Conservation (phyloP, 2,797 vertebrate genomes). For the Threskiornis aethiopicus region DNA sequence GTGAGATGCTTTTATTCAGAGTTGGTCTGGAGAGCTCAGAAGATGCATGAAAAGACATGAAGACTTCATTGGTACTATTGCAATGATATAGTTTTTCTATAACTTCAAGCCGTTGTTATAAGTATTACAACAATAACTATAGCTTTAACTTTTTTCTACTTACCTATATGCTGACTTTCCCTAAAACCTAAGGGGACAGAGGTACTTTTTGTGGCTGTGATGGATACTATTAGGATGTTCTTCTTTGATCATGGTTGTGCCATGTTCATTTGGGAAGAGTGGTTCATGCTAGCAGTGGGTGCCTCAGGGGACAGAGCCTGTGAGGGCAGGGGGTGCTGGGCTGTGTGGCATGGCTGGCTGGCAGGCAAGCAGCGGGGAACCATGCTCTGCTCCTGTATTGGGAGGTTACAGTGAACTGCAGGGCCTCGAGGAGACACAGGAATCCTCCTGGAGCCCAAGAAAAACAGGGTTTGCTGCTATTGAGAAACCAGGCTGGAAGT, state of each 20-base stretch:
- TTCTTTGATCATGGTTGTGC: neutral
- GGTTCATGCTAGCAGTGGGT: neutral
- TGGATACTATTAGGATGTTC: neutral
- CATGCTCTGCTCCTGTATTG: rapidly evolving
- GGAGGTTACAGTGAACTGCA: neutral
- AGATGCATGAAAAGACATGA: neutral
- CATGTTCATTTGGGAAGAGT: neutral
- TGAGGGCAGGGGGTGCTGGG: neutral
- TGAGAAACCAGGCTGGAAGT: neutral
- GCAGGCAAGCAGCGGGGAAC: neutral
- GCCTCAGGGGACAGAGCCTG: neutral
- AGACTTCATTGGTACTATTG: neutral
- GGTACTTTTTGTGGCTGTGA: neutral
- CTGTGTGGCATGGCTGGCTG: neutral
- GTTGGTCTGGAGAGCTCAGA: neutral
- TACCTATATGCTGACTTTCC: neutral
- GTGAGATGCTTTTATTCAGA: neutral
- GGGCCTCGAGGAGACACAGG: neutral
- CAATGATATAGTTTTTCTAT: neutral
- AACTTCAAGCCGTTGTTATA: neutral
- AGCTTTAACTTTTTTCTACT: neutral
- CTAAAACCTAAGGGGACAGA: neutral
- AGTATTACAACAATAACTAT: neutral
- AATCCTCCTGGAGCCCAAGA: neutral
- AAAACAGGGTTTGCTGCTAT: neutral